Evolutionary conservation across 2,888 invertebrate genomes (phyloP), one percentile per base, ranked within the genome.

Genomic region (Acholoe squamosa): DNA sequence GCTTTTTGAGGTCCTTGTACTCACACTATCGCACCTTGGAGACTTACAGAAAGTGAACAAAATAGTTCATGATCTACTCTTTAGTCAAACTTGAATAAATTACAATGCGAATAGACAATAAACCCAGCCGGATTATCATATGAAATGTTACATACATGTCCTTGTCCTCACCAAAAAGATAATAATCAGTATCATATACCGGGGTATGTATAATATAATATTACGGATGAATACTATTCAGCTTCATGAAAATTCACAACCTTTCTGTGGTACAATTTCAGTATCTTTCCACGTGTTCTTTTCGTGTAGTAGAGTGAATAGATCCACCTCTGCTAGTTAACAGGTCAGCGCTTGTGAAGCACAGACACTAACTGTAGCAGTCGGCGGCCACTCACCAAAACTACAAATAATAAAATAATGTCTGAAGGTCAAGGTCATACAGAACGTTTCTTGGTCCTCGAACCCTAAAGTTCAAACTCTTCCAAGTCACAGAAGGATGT

Each of bases 41-140:
- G 80, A 80, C 34, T 80, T 80, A 80, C 80, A 80, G 80, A 80
- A 80, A 43, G 34, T 80, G 80, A 80, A 80, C 34, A 80, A 80
- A 80, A 80, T 80, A 80, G 34, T 80, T 80, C 80, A 80, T 80
- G 80, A 43, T 80, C 43, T 80, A 80, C 80, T 34, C 80, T 80
- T 80, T 80, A 80, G 80, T 80, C 80, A 80, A 43, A 22, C 33
- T 80, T 80, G 80, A 43, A 43, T 80, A 10, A 80, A 80, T 80
- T 80, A 80, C 80, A 80, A 80, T 80, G 80, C 34, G 80, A 80
- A 86, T 52, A 84, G 51, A 86, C 31, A 54, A 28, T 52, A 86
- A 86, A 86, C 86, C 86, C 86, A 86, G 86, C 86, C 86, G 86
- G 86, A 51, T 84, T 84, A 51, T 54, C 54, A 54, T 56, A 86